These are phyloP conservation scores for Cercopithecus mona DNA, from an alignment of 2,113 vertebrate genomes.

Conservation along the genomic window DNA sequence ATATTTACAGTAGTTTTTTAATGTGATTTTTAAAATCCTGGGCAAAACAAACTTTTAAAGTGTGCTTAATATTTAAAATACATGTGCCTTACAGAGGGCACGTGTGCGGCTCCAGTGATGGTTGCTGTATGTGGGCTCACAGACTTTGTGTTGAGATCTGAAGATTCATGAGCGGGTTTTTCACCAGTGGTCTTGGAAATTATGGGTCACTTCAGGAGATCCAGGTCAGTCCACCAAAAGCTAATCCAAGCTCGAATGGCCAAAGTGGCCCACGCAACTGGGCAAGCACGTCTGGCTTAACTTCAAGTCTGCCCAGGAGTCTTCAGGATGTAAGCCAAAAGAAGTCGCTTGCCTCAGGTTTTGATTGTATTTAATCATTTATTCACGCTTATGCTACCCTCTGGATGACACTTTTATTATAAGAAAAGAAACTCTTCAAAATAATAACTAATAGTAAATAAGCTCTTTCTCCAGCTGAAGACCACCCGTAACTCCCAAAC, in stretches of 20 bases:
- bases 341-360: neutral
- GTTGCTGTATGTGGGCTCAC: rapidly evolving
- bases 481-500: neutral
- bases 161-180: neutral
- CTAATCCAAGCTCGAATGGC: neutral
- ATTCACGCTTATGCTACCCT: neutral
- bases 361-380: conserved; percentile 5
- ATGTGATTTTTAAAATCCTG: neutral
- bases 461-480: neutral
- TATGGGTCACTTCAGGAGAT: neutral
- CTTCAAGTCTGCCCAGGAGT: neutral
- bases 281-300: neutral
- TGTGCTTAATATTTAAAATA: neutral
- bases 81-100: neutral
- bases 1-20: neutral
- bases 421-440: conserved; percentile 25
- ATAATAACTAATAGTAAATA: neutral
- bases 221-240: neutral
- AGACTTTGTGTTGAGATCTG: neutral
- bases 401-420: neutral
- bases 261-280: neutral
- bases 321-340: neutral
- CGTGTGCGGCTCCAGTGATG: neutral
- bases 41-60: neutral
- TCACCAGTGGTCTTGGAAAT: neutral